These are phyloP conservation scores for Eutrigla gurnardus DNA, from an alignment of 2,797 vertebrate species.

Conservation along the genomic window DNA sequence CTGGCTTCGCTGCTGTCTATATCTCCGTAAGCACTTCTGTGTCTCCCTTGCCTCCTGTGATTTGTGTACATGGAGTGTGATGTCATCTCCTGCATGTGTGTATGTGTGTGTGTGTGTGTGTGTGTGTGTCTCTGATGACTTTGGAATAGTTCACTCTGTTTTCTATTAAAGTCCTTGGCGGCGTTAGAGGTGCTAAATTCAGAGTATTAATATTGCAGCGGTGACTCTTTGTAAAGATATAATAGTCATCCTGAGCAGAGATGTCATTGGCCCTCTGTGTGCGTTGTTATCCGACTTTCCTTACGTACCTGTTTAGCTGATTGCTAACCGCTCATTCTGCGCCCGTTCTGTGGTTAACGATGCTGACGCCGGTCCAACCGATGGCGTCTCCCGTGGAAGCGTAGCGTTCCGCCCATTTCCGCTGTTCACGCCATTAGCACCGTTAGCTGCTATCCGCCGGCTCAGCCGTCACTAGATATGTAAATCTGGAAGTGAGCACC, in stretches of 20 bases:
- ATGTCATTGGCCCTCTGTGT: neutral
- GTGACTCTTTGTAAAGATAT: neutral
- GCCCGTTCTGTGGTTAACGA: no score
- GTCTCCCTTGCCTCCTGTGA: constrained; percentile 19
- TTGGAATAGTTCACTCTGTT: constrained; percentile 4
- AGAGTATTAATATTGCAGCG: neutral
- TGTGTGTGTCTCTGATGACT: neutral
- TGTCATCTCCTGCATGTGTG: constrained; percentile 7
- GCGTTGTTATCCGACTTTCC: neutral
- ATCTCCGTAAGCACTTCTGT: constrained; percentile 91
- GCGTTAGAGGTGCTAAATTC: neutral
- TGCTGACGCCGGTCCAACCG: accelerated
- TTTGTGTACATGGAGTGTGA: constrained; percentile 14
- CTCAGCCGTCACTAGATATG: neutral
- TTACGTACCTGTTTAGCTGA: neutral
- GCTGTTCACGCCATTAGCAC: no score
- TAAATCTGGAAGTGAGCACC: neutral
- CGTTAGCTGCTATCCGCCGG: no score
- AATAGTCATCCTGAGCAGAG: neutral
- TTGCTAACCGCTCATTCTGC: no score
- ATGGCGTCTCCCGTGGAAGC: neutral
- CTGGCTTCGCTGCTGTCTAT: constrained; percentile 95
- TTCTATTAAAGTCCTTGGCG: neutral
- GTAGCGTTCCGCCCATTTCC: no score
- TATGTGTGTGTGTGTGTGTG: constrained; percentile 8